Evolutionary conservation across 2,113 vertebrate genomes (phyloP), one percentile per base, ranked within the genome.

Genomic region (Rallus limicola): DNA sequence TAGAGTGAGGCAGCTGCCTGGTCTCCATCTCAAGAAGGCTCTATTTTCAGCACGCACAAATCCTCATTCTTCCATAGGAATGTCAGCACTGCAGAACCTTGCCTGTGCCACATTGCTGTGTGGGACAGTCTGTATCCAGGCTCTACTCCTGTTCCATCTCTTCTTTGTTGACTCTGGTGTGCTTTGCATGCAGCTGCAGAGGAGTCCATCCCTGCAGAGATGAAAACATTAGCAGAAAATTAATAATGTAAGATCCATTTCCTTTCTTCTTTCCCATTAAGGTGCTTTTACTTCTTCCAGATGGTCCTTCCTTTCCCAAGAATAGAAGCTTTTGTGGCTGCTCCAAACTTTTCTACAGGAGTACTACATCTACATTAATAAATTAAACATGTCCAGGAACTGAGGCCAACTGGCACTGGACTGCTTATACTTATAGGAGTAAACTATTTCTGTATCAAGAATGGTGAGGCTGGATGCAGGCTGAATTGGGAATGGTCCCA

Each of bases 371-470:
- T 82, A 56, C 14, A 5, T 13, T 33, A 38, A 28, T 24, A 90
- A 95, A 94, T 95, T 44, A 91, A 87, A 92, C 34, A 60, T 67
- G 29, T 86, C 91, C 83, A 92, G 89, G 72, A 91, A 71, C 69
- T 71, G 63, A 60, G 56, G 83, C 81, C 95, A 95, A 53, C 58
- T 95, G 83, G 80, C 96, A 89, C 13, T 6, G 40, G 42, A 36
- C 34, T 71, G 59, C 34, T 89, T 67, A 31, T 81, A 42, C 76
- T 70, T 86, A 56, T 20, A 86, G 52, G 31, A 91, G 48, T 60
- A 74, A 96, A 95, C 42, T 95, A 84, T 92, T 86, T 90, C 71
- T 81, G 76, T 90, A 42, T 42, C 48, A 82, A 81, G 83, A 76
- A 60, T 52, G 24, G 24, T 17, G 38, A 91, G 34, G 17, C 52